Percentiles rank a stretch among this genome's conserved stretches.
phyloP scores from a whole-genome alignment of 2,797 vertebrate species.

The Leptodactylus fallax region DNA sequence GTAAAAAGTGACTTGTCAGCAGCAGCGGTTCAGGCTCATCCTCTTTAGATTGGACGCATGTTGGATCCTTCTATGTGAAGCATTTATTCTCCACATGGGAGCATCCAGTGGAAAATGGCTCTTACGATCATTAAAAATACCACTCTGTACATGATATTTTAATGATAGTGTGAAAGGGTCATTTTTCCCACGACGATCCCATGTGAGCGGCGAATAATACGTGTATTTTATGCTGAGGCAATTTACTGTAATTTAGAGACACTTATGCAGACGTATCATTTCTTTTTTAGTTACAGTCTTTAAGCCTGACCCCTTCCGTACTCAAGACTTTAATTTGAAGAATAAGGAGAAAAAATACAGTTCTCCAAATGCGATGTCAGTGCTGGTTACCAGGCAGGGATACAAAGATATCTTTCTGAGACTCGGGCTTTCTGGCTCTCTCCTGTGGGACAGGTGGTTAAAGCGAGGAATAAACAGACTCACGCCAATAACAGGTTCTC shows the following conservation, averaged over 20 bases:
- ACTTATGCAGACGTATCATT: conserved; percentile 44
- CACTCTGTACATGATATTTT: conserved; percentile 35
- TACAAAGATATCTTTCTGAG: conserved; percentile 1
- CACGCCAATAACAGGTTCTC: background rate
- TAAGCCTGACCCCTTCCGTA: conserved; percentile 29
- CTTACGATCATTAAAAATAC: conserved; percentile 27
- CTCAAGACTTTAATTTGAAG: conserved; percentile 14
- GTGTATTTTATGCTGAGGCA: conserved; percentile 38
- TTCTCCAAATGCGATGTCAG: background rate
- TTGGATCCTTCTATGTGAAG: background rate
- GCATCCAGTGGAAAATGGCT: conserved; percentile 27
- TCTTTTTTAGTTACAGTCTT: conserved; percentile 30
- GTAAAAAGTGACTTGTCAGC: conserved; percentile 40
- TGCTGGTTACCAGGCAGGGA: background rate
- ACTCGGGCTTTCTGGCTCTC: background rate
- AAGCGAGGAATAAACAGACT: background rate
- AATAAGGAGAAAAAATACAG: background rate
- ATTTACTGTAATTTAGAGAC: conserved; percentile 47
- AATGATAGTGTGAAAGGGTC: conserved; percentile 44
- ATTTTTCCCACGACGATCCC: conserved; percentile 40
- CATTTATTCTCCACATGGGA: conserved; percentile 27
- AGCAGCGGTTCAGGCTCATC: conserved; percentile 45
- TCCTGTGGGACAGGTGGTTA: conserved; percentile 24
- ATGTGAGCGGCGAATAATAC: conserved; percentile 33
- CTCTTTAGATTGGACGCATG: background rate